Conservation (phyloP, 1,140 invertebrate genomes). For the Uloborus diversus region DNA sequence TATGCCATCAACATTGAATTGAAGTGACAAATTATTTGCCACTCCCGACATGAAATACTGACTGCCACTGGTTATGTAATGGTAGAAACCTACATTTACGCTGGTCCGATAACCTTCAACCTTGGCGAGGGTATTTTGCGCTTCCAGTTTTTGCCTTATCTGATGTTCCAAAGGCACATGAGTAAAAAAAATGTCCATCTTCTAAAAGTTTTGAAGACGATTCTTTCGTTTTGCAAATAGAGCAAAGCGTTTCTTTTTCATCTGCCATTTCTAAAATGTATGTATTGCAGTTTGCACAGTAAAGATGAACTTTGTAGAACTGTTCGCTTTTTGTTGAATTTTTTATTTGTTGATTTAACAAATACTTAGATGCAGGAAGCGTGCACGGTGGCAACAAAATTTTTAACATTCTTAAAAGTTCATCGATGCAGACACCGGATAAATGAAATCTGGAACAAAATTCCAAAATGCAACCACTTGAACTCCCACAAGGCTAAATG, state of each 20-base stretch:
- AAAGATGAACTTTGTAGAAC: not conserved
- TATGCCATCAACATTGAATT: no score
- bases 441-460: no score
- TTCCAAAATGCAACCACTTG: no score
- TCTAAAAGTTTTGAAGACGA: not conserved
- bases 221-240: not conserved
- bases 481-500: no score
- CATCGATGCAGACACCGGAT: not conserved
- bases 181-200: slow-evolving; percentile 8
- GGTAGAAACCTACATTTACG: not conserved
- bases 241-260: not conserved
- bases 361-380: not conserved
- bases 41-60: not conserved
- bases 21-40: no score
- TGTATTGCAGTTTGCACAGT: not conserved
- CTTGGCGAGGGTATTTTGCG: not conserved
- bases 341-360: not conserved
- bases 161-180: slow-evolving; percentile 5
- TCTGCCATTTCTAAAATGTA: not conserved
- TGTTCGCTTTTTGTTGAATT: not conserved
- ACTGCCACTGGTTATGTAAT: not conserved
- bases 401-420: slow-evolving; percentile 1
- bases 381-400: slow-evolving; percentile 5
- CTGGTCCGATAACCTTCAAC: not conserved
- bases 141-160: slow-evolving; percentile 16